Evolutionary conservation across 1,140 invertebrate genomes (phyloP), one percentile per base, ranked within the genome.

Genomic region (Limonius californicus): DNA sequence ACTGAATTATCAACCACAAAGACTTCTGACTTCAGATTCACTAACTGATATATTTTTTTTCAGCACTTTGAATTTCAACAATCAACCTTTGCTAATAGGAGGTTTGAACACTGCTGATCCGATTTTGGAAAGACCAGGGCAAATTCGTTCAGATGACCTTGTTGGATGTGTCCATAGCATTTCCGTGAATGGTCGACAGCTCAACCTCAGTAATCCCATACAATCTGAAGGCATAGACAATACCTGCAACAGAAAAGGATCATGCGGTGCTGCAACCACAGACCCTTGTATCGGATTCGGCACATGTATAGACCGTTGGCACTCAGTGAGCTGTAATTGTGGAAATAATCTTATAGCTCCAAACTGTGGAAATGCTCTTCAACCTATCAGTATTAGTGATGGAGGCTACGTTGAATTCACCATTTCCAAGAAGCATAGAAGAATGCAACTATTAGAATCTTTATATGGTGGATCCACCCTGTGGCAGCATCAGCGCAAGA

Each of bases 81-180:
- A 90, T 64, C 90, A 95, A 72, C 88, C 87, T 0, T 77, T 98
- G 47, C 81, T 90, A 19, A 83, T 98, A 62, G 95, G 94, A 21
- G 95, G 95, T 15, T 75, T 98, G 9, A 79, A 84, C 32, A 87
- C 87, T 53, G 89, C 94, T 0, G 89, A 94, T 77, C 87, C 91
- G 0, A 85, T 96, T 0, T 75, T 95, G 7, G 90, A 94, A 75
- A 82, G 91, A 57, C 89, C 90, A 0, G 92, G 90, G 0, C 92
- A 96, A 80, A 85, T 97, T 18, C 87, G 88, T 64, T 90, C 92
- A 0, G 93, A 97, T 72, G 94, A 97, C 75, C 87, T 97, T 54
- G 87, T 97, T 30, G 95, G 95, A 1, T 97, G 95, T 71, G 83
- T 97, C 55, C 91, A 96, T 69, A 93, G 91, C 64, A 87, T 97